These are phyloP conservation scores for Polyergus mexicanus DNA, from an alignment of 1,140 invertebrate species.

Conservation along the genomic window DNA sequence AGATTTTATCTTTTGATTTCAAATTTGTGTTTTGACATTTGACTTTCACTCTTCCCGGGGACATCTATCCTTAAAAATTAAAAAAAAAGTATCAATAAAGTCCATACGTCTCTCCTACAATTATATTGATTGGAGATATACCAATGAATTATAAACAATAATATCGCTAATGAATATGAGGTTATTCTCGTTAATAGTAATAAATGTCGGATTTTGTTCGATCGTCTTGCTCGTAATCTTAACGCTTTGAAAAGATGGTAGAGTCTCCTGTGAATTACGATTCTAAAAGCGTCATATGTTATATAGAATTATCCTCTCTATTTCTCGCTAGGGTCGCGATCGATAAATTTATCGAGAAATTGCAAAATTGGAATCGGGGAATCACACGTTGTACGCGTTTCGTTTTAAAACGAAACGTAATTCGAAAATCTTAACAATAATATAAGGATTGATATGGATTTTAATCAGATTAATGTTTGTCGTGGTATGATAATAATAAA, in stretches of 20 bases:
- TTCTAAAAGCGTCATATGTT: constrained; percentile 29
- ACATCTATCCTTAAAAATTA: constrained; percentile 60
- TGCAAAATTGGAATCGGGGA: neutral
- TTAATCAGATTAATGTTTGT: constrained; percentile 41
- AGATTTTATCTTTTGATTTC: neutral
- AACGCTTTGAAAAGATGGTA: neutral
- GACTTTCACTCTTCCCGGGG: constrained; percentile 24
- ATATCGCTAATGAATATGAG: constrained; percentile 72
- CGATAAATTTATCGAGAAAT: constrained; percentile 46
- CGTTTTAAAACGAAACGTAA: constrained; percentile 37
- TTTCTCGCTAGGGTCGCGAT: neutral
- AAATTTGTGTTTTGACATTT: constrained; percentile 19
- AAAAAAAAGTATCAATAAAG: constrained; percentile 74
- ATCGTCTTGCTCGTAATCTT: constrained; percentile 46
- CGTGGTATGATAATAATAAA: constrained; percentile 59
- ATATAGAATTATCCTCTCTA: neutral
- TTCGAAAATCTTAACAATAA: neutral
- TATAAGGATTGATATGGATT: constrained; percentile 32
- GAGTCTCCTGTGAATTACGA: constrained; percentile 1
- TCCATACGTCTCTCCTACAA: constrained; percentile 75
- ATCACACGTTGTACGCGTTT: neutral
- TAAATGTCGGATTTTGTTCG: constrained; percentile 34
- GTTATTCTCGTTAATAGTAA: constrained; percentile 60
- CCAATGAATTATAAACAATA: constrained; percentile 77
- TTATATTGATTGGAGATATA: constrained; percentile 75